A percentile compares a stretch with the other conserved stretches of the same genome.
phyloP scores from a whole-genome alignment of 2,888 invertebrate species.

The Oconnorella tubifera region DNA sequence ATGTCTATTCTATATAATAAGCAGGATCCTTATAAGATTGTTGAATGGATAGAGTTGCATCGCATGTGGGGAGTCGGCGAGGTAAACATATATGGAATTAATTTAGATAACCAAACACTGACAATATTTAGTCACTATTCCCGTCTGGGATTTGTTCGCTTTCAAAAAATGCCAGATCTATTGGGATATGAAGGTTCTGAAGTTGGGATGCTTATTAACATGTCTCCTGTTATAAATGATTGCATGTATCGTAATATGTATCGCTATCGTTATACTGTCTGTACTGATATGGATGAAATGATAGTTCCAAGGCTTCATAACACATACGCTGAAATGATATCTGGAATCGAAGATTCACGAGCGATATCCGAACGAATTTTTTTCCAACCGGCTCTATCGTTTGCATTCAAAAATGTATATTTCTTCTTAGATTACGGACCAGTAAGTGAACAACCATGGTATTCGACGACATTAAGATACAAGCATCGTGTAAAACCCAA shows the following conservation, averaged over 20 bases:
- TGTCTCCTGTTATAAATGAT: constrained; percentile 32
- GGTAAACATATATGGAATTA: constrained; percentile 23
- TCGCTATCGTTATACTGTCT: constrained; percentile 22
- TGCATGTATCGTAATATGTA: constrained; percentile 31
- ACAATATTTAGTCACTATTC: constrained; percentile 18
- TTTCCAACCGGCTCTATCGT: constrained; percentile 12
- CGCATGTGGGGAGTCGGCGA: constrained; percentile 26
- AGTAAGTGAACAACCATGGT: constrained; percentile 18
- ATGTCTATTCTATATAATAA: constrained; percentile 30
- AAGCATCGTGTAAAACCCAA: constrained; percentile 22
- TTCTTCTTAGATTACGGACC: constrained; percentile 28
- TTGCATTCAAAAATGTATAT: constrained; percentile 29
- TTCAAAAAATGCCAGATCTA: constrained; percentile 10
- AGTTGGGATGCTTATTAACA: constrained; percentile 25
- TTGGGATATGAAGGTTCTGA: constrained; percentile 8
- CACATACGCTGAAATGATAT: constrained; percentile 20
- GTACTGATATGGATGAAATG: constrained; percentile 29
- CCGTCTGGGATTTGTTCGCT: constrained; percentile 19
- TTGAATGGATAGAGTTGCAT: constrained; percentile 32
- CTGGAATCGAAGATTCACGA: background rate
- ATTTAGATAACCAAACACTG: constrained; percentile 11
- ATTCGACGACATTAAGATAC: constrained; percentile 20
- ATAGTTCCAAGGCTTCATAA: constrained; percentile 22
- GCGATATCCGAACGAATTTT: background rate
- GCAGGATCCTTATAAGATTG: constrained; percentile 23